A percentile compares a stretch with the other conserved stretches of the same genome.
Evolutionary conservation across 2,797 vertebrate genomes (phyloP).

Genomic region (Jordanella pulchra): DNA sequence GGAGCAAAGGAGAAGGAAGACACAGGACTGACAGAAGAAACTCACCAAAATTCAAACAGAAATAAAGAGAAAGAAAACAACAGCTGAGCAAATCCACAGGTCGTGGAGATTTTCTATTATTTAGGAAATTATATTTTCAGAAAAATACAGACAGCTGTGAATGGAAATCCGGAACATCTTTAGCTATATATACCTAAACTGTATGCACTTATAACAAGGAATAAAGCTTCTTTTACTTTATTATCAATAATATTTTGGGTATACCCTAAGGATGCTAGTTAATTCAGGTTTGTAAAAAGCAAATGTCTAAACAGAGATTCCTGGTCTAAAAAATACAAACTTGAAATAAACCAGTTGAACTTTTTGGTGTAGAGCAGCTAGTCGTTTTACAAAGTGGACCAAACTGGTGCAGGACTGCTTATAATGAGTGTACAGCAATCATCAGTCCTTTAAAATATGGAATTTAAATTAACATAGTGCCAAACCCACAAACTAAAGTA

Average conservation of each 20-base stretch:
- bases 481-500: no score
- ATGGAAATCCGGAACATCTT: no score
- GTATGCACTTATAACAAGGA: neutral
- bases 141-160: neutral
- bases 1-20: slow-evolving; percentile 56
- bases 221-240: no score
- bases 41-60: neutral
- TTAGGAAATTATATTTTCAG: neutral
- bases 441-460: neutral
- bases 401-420: neutral
- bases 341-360: neutral
- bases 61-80: neutral
- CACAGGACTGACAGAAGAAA: slow-evolving; percentile 10
- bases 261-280: no score
- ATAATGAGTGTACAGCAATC: neutral
- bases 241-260: no score
- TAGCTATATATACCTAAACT: neutral
- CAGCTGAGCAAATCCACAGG: neutral
- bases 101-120: no score
- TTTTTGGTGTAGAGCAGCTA: neutral
- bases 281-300: no score
- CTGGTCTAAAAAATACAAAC: neutral
- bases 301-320: neutral
- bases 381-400: neutral
- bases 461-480: no score